Percentiles rank a stretch among this genome's conserved stretches.
phyloP scores from a whole-genome alignment of 2,113 vertebrate genomes.

The Pollachius pollachius region DNA sequence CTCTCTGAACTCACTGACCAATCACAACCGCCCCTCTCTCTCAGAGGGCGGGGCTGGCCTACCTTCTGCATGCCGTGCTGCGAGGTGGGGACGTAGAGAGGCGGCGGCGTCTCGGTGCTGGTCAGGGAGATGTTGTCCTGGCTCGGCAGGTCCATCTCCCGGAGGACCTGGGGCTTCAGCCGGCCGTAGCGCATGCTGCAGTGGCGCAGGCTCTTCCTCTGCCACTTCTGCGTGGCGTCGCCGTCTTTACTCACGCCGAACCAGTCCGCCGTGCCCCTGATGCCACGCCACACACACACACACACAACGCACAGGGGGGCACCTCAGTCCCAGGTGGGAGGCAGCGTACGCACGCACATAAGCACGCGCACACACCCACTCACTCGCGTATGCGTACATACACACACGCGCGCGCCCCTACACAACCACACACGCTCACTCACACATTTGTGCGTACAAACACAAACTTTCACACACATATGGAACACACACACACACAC shows the following conservation, averaged over 20 bases:
- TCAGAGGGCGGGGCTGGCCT: constrained; percentile 4
- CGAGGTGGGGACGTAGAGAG: constrained; percentile 87
- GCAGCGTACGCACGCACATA: not conserved
- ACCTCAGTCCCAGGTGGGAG: constrained; percentile 28
- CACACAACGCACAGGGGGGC: constrained; percentile 20
- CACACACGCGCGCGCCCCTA: not conserved
- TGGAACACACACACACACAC: too few species aligned
- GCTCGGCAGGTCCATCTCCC: constrained; percentile 95
- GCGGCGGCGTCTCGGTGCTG: constrained; percentile 94
- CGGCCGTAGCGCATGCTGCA: constrained; percentile 96
- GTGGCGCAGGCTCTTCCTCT: constrained; percentile 95
- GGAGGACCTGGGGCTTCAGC: constrained; percentile 93
- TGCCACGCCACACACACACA: constrained; percentile 42
- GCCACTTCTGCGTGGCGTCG: constrained; percentile 94
- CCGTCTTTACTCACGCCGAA: constrained; percentile 96
- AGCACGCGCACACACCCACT: too few species aligned
- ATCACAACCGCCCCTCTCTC: too few species aligned
- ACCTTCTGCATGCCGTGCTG: constrained; percentile 98
- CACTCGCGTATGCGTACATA: too few species aligned
- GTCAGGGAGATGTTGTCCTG: constrained; percentile 96
- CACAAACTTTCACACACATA: not conserved
- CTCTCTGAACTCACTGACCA: constrained; percentile 18
- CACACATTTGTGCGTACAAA: constrained; percentile 10
- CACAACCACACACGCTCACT: constrained; percentile 12
- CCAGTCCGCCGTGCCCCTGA: constrained; percentile 97